Evolutionary conservation across 2,797 vertebrate species (phyloP).

Genomic region (Phyllotis vaccarum): DNA sequence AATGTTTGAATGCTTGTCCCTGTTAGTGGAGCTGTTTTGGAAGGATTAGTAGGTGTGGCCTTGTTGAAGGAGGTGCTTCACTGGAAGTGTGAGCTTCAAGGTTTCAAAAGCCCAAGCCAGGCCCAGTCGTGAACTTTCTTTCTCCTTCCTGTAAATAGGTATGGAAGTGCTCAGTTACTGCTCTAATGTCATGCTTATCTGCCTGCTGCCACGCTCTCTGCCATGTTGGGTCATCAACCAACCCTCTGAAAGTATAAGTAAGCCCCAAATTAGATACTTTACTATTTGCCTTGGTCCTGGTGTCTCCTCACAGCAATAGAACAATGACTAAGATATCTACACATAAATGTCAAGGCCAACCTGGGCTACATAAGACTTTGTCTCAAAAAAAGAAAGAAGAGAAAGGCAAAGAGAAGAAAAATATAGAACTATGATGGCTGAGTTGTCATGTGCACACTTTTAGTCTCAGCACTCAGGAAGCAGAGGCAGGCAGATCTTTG

Average conservation of each 20-base stretch:
- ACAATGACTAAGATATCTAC: neutral
- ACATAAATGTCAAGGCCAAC: neutral
- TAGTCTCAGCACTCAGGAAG: too few relatives aligned
- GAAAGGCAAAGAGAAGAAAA: neutral
- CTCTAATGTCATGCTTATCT: too few relatives aligned
- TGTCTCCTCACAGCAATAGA: neutral
- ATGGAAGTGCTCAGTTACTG: too few relatives aligned
- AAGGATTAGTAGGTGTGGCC: neutral
- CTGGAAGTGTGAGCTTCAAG: neutral
- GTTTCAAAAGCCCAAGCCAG: neutral
- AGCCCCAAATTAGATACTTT: too few relatives aligned
- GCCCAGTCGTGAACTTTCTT: too few relatives aligned
- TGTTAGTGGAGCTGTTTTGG: neutral
- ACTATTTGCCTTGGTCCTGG: neutral
- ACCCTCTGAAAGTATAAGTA: too few relatives aligned
- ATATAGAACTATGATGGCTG: neutral
- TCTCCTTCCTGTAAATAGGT: too few relatives aligned
- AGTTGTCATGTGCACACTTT: neutral
- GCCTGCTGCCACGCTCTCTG: too few relatives aligned
- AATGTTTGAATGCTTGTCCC: neutral
- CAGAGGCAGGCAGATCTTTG: too few relatives aligned
- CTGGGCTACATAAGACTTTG: neutral
- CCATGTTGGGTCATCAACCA: too few relatives aligned
- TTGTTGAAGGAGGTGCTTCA: neutral
- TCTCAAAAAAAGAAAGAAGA: neutral